These are phyloP conservation scores for Drosophila incognita DNA, from an alignment of 2,888 invertebrate species.

Conservation along the genomic window DNA sequence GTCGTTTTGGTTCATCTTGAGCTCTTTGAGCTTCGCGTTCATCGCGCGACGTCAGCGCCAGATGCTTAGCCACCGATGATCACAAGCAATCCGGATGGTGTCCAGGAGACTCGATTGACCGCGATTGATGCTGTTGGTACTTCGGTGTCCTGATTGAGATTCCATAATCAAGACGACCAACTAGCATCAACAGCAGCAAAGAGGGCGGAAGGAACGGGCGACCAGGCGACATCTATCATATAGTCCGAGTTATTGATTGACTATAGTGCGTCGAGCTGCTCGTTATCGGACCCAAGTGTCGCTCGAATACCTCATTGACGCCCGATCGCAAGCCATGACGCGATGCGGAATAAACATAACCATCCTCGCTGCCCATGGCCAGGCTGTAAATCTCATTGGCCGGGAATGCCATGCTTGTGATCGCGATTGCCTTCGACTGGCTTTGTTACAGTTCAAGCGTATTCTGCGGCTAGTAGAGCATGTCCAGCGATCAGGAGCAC, in stretches of 20 bases:
- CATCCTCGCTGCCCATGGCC: conserved; percentile 81
- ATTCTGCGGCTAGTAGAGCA: conserved; percentile 98
- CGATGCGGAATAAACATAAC: conserved; percentile 96
- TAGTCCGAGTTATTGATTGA: conserved; percentile 98
- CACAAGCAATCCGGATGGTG: conserved; percentile 95
- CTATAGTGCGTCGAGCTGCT: conserved; percentile 95
- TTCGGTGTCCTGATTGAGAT: conserved; percentile 98
- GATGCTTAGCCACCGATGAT: conserved; percentile 96
- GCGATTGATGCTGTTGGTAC: conserved; percentile 95
- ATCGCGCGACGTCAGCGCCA: conserved; percentile 95
- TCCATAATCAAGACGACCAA: conserved; percentile 97
- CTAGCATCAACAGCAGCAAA: conserved; percentile 98
- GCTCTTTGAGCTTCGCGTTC: conserved; percentile 98
- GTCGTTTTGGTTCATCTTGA: conserved; percentile 92
- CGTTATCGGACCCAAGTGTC: conserved; percentile 97
- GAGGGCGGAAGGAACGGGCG: conserved; percentile 97
- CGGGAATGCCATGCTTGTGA: conserved; percentile 95
- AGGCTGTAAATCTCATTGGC: conserved; percentile 98
- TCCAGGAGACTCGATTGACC: conserved; percentile 97
- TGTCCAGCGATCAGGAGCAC: conserved; percentile 99
- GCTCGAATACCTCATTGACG: conserved; percentile 95
- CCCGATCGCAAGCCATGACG: conserved; percentile 98
- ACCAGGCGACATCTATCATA: conserved; percentile 99
- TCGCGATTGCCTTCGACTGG: conserved; percentile 95
- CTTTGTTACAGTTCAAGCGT: conserved; percentile 95